Evolutionary conservation across 2,113 vertebrate genomes (phyloP).

Genomic region (Salvelinus namaycush): DNA sequence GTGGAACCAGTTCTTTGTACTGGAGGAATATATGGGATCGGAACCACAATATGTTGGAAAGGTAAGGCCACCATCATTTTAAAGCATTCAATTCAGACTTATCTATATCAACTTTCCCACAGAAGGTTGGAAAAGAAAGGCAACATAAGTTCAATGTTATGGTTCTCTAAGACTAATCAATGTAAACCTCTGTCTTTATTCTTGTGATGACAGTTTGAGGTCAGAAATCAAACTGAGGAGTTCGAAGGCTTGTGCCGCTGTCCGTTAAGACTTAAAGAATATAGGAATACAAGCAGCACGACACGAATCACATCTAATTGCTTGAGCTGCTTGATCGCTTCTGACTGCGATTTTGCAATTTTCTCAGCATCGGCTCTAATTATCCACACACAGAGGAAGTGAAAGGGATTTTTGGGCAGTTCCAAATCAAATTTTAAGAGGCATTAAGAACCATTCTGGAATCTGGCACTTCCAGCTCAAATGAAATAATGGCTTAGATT

Average conservation of each 20-base stretch:
- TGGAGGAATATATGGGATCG: constrained; percentile 95
- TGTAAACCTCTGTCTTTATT: background rate
- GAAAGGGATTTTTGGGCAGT: constrained; percentile 29
- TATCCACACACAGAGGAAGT: constrained; percentile 9
- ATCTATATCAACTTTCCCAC: no score
- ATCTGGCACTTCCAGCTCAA: constrained; percentile 34
- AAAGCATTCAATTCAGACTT: no score
- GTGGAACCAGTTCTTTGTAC: constrained; percentile 97
- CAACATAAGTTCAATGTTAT: no score
- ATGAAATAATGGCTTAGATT: constrained; percentile 42
- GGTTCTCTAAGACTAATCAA: background rate
- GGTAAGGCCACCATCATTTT: constrained; percentile 70
- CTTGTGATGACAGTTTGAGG: background rate
- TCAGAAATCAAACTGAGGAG: constrained; percentile 1
- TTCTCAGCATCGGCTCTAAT: background rate
- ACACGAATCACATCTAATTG: constrained; percentile 13
- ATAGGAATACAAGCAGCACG: background rate
- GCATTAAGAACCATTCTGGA: constrained; percentile 21
- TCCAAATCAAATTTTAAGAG: constrained; percentile 46
- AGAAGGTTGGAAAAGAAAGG: no score
- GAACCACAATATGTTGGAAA: constrained; percentile 95
- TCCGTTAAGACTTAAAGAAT: no score
- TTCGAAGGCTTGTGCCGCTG: background rate
- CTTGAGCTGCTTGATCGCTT: background rate
- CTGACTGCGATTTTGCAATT: background rate